Evolutionary conservation across 2,888 invertebrate genomes (phyloP), one percentile per base, ranked within the genome.

Genomic region (Homarus gammarus): DNA sequence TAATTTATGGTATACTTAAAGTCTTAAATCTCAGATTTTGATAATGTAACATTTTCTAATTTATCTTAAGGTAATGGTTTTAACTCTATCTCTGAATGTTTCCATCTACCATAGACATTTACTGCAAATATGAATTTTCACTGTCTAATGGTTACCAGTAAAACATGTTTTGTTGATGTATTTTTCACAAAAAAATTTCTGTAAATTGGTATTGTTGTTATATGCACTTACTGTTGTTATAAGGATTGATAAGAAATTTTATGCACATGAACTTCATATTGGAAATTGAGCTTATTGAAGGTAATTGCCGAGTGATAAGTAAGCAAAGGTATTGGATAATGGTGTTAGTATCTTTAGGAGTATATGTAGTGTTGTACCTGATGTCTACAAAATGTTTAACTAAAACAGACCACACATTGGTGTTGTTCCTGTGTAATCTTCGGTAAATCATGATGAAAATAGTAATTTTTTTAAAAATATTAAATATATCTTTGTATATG

Each of bases 321-420:
- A 38, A 31, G 12, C n/a, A 73, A n/a, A 73, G n/a, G n/a, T 78
- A 18, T 77, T 77, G 22, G 56, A 56, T 56, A 64, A 2, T 78
- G 33, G 15, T 33, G 27, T 44, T 31, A 44, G 49, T 44, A 78
- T 56, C 33, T 33, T n/a, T 51, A 33, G 27, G 22, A 38, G 73
- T 73, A 56, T 78, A 56, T 78, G 56, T 78, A 78, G 56, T 56
- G 36, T 33, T 78, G 78, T 78, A 78, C 78, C 78, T 78, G 78
- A 78, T 78, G 56, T 56, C 27, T 56, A 78, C 51, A 31, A 38
- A 36, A 40, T 10, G 10, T 22, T 22, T 18, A n/a, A 31, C 8
- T n/a, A 68, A n/a, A 68, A 68, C 22, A 75, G n/a, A 40, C 40
- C 40, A 75, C 22, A 44, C 12, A 12, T 44, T n/a, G n/a, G n/a